Conservation (phyloP, 2,113 vertebrate genomes). For the Scomber scombrus region DNA sequence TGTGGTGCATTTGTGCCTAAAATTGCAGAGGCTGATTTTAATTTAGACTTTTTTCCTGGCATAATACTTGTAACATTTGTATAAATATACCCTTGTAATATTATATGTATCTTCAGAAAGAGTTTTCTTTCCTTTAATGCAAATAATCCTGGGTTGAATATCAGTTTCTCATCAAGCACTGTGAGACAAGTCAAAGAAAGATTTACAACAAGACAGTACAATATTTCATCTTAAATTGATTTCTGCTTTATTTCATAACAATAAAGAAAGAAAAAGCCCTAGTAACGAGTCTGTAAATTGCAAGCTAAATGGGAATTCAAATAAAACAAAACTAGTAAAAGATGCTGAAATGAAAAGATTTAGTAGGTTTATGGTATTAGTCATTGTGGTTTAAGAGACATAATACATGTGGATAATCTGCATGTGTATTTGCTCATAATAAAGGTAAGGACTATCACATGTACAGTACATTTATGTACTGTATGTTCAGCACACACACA, state of each 20-base stretch:
- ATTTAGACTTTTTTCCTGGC: neutral
- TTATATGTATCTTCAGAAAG: no score
- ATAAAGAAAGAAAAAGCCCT: neutral
- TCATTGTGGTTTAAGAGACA: neutral
- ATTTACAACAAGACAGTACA: neutral
- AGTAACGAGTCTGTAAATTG: neutral
- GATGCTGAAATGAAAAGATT: neutral
- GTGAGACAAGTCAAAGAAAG: neutral
- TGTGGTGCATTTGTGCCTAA: neutral
- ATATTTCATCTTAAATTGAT: slow-evolving; percentile 11
- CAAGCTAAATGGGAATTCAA: neutral
- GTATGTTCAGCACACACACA: neutral
- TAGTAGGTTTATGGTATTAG: neutral
- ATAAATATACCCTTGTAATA: no score
- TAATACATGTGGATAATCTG: slow-evolving; percentile 21
- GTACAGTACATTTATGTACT: neutral
- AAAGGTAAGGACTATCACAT: neutral
- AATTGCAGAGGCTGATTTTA: neutral
- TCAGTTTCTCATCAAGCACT: no score
- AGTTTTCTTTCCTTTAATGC: no score
- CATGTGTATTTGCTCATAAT: neutral
- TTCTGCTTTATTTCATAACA: slow-evolving; percentile 41
- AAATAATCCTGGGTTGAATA: no score
- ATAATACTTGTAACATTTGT: no score
- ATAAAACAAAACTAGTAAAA: neutral